Base-by-base conservation (phyloP, 2,797 vertebrate genomes). In the Mus minutoides region DNA sequence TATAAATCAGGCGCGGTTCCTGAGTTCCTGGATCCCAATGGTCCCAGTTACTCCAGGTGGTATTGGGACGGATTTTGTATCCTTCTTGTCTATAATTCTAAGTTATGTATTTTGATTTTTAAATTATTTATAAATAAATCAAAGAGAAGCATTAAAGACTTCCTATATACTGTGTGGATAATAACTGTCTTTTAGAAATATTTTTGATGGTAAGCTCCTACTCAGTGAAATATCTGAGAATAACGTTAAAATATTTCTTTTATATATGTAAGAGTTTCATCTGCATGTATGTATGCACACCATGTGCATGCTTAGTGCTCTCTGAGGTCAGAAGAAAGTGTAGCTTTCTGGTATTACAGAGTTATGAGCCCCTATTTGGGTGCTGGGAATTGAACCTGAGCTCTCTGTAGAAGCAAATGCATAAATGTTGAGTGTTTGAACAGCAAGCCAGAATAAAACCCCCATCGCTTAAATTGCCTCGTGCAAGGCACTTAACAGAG, bases 151-250 rank as follows among this genome's bases (percentile, higher is more conserved):
- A 58, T 77, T 16, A 62, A 43, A 88, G 0, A 21, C 75, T 43
- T 3, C 67, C 24, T 67, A 17, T 46, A 69, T 49, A 60, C 26
- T 69, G 0, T 14, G 49, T 5, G 80, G 17, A 19, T 79, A 77
- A 12, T 62, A 67, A 13, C 43, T 62, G 3, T 79, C 1, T 3
- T 76, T 31, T 64, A 49, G 2, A 82, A 69, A 40, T 64, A 84
- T 88, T 88, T 89, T n/a, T 93, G 43, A 90, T 37, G 43, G 52
- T 90, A 69, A 91, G 13, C 37, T 96, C 95, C 22, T 85, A 13
- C 31, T 67, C 60, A n/a, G 60, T 67, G 19, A 85, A 14, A 34
- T 49, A 13, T 13, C 29, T 86, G 29, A 84, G 69, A 86, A 56
- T 58, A n/a, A 40, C 77, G 54, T 79, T 79, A n/a, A 54, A 79